Evolutionary conservation across 2,113 vertebrate genomes (phyloP), one percentile per base, ranked within the genome.

Genomic region (Loxodonta africana): DNA sequence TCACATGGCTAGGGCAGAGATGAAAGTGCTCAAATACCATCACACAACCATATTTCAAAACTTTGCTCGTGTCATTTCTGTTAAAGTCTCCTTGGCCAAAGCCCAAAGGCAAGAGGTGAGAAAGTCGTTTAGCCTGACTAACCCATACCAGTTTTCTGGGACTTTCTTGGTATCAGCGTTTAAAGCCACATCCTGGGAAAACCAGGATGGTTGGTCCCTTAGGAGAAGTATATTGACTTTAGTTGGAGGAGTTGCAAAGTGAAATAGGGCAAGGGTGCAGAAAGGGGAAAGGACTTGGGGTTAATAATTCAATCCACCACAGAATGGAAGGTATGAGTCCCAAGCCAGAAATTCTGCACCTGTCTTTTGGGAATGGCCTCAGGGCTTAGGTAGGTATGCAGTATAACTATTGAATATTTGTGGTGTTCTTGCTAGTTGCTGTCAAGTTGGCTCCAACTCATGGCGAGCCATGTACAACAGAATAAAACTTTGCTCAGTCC

Each of bases 121-220:
- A 88, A 67, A 76, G 25, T 21, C 9, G 86, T 88, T 20, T 37
- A 48, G 8, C 77, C 48, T 73, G 26, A 28, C 17, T 44, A 67
- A 86, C 18, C 15, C 17, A 87, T 18, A 15, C 37, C 2, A 53
- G 18, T 71, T 65, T 51, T 18, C 46, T 69, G 37, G 53, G 26
- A 81, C 26, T 69, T 85, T 76, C 33, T 30, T 33, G 21, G 53
- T 48, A 62, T 95, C 63, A 25, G 3, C 23, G 28, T 10, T 41
- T 25, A 90, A 96, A 95, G 76, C 12, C 33, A 91, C 1, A 30
- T 67, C 30, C 25, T 90, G 6, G 83, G n/a, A 21, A 95, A 76
- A 77, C 26, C 20, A 73, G 67, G 11, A 89, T 62, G 48, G 28
- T 71, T 88, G 14, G 18, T 28, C 9, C 15, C 4, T 28, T 17